Conservation (phyloP, 1,140 invertebrate genomes). For the Leptopilina clavipes region DNA sequence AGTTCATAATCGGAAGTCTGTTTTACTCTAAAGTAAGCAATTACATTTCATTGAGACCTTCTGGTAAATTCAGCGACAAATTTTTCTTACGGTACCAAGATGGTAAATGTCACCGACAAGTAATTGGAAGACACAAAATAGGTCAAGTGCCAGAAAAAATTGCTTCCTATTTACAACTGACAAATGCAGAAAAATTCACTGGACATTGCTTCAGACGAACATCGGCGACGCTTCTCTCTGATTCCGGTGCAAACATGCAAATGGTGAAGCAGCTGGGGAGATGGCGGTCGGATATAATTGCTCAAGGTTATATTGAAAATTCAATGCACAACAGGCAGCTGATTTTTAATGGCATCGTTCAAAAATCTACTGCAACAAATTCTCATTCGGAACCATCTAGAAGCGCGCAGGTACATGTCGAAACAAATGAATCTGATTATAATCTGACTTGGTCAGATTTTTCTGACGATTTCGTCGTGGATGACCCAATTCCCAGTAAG, state of each 20-base stretch:
- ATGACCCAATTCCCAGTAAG: too few relatives aligned
- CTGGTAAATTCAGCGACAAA: conserved; percentile 18
- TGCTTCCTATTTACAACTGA: conserved; percentile 38
- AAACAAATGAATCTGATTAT: too few relatives aligned
- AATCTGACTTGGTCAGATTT: too few relatives aligned
- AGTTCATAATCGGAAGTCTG: conserved; percentile 33
- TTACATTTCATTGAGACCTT: conserved; percentile 37
- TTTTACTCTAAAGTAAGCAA: conserved; percentile 37
- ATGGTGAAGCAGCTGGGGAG: too few relatives aligned
- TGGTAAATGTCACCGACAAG: conserved; percentile 25
- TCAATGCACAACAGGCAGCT: background rate
- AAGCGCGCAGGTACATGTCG: too few relatives aligned
- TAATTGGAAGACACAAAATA: conserved; percentile 38
- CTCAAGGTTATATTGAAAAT: too few relatives aligned
- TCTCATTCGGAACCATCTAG: too few relatives aligned
- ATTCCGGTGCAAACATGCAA: background rate
- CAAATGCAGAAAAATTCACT: conserved; percentile 45
- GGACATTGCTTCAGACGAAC: conserved; percentile 29
- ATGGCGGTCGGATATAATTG: too few relatives aligned
- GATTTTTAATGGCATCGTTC: background rate
- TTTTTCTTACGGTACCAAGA: conserved; percentile 30
- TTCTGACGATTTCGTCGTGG: too few relatives aligned
- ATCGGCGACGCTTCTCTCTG: background rate
- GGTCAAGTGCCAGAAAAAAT: conserved; percentile 37
- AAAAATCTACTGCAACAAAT: background rate